Evolutionary conservation across 1,140 invertebrate genomes (phyloP).

Genomic region (Heliconius eleuchia): DNA sequence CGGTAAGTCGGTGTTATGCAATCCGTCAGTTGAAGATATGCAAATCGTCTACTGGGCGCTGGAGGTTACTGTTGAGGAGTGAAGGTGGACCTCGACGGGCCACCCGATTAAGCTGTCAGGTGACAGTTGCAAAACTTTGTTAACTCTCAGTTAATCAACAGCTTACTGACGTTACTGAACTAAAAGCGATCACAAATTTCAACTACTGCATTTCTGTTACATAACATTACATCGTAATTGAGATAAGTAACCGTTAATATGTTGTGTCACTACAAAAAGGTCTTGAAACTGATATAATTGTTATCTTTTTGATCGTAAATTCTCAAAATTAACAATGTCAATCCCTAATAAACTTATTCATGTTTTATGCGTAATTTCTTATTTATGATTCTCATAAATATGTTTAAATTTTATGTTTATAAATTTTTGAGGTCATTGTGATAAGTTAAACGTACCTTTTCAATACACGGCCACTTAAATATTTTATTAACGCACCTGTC

Average conservation of each 20-base stretch:
- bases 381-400: not conserved
- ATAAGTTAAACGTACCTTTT: not conserved
- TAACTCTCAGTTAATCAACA: constrained; percentile 35
- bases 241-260: not conserved
- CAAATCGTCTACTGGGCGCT: constrained; percentile 32
- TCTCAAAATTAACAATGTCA: not conserved
- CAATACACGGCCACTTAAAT: not conserved
- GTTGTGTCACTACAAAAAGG: not conserved
- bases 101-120: constrained; percentile 52
- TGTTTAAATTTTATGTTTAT: not conserved
- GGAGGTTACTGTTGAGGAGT: constrained; percentile 16
- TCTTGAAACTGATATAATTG: not conserved
- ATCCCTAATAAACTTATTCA: not conserved
- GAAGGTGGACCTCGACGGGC: constrained; percentile 50
- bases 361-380: not conserved
- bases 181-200: constrained; percentile 14
- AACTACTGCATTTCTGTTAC: constrained; percentile 31
- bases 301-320: constrained; percentile 1
- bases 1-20: constrained; percentile 46
- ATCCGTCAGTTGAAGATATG: constrained; percentile 40
- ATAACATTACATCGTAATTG: not conserved
- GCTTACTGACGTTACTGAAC: constrained; percentile 41
- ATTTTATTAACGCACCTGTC: not conserved
- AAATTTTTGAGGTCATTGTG: not conserved
- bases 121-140: constrained; percentile 56